Evolutionary conservation across 2,888 invertebrate genomes (phyloP).

Genomic region (Diadromus collaris): DNA sequence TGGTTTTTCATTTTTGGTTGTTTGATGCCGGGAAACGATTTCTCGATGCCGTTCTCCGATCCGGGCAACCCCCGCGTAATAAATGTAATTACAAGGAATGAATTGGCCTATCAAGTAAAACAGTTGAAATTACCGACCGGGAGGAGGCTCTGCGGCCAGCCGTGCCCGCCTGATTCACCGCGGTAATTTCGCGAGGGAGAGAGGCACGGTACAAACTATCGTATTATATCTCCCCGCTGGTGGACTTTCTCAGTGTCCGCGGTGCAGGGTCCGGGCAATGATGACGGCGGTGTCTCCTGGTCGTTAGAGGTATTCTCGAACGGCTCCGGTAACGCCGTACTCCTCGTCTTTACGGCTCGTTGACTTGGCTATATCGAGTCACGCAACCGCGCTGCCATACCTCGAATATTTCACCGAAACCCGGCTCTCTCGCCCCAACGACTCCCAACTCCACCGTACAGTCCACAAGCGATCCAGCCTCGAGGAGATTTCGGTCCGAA

Average conservation of each 20-base stretch:
- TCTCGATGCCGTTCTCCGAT: too few species aligned
- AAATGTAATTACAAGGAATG: slow-evolving; percentile 43
- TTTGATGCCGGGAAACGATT: too few species aligned
- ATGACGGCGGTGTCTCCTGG: slow-evolving; percentile 8
- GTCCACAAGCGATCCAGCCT: neutral
- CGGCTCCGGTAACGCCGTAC: slow-evolving; percentile 2
- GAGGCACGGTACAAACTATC: slow-evolving; percentile 23
- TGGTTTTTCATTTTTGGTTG: too few species aligned
- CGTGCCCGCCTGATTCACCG: slow-evolving; percentile 37
- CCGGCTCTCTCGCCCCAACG: neutral
- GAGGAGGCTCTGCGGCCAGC: slow-evolving; percentile 28
- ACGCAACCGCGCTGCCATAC: slow-evolving; percentile 40
- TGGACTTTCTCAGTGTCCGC: slow-evolving; percentile 4
- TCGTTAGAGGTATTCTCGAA: slow-evolving; percentile 31
- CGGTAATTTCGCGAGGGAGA: slow-evolving; percentile 6
- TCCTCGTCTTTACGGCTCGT: slow-evolving; percentile 28
- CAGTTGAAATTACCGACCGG: slow-evolving; percentile 33
- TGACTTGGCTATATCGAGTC: slow-evolving; percentile 16
- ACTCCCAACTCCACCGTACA: too few species aligned
- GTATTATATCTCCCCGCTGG: slow-evolving; percentile 23
- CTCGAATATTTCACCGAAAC: slow-evolving; percentile 11
- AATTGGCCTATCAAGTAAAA: slow-evolving; percentile 37
- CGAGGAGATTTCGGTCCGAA: neutral
- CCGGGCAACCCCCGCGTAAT: neutral
- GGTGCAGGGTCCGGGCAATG: slow-evolving; percentile 8